phyloP scores from a whole-genome alignment of 53 echinoderm and acorn worm species.

The Paracentrotus lividus region DNA sequence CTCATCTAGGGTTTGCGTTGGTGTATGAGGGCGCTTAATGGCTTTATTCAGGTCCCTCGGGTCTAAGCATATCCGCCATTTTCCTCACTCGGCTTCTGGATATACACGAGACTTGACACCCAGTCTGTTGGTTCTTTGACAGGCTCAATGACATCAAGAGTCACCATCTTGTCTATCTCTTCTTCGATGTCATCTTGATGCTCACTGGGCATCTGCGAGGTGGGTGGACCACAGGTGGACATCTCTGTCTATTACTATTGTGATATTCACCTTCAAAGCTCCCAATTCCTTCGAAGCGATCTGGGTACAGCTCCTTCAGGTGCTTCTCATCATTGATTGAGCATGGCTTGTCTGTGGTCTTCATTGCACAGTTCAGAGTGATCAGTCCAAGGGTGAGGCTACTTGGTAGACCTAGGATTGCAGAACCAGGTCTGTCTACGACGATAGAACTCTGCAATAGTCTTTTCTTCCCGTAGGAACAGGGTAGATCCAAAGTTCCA shows the following conservation, averaged over 20 bases:
- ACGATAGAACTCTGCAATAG: neutral
- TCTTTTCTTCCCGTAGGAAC: neutral
- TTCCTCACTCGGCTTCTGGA: constrained; percentile 62
- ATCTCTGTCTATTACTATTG: constrained; percentile 13
- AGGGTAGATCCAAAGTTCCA: neutral
- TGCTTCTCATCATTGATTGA: constrained; percentile 22
- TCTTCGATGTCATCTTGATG: constrained; percentile 74
- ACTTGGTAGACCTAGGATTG: neutral
- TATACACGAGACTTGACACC: constrained; percentile 59
- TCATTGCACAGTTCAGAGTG: neutral
- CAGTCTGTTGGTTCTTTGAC: constrained; percentile 70
- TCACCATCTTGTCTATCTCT: constrained; percentile 68
- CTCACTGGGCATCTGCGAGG: constrained; percentile 64
- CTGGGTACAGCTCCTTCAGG: constrained; percentile 39
- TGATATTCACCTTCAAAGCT: constrained; percentile 47
- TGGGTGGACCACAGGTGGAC: constrained; percentile 60
- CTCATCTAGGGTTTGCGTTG: constrained; percentile 76
- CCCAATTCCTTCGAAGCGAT: constrained; percentile 72
- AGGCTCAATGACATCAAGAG: constrained; percentile 46
- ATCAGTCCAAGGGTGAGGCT: neutral
- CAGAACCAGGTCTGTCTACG: neutral
- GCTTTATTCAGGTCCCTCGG: constrained; percentile 81
- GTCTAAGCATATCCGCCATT: constrained; percentile 78
- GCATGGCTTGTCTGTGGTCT: neutral
- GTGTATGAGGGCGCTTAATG: constrained; percentile 75